phyloP scores from a whole-genome alignment of 2,888 invertebrate species.

The Nipponacmea schrenckii region DNA sequence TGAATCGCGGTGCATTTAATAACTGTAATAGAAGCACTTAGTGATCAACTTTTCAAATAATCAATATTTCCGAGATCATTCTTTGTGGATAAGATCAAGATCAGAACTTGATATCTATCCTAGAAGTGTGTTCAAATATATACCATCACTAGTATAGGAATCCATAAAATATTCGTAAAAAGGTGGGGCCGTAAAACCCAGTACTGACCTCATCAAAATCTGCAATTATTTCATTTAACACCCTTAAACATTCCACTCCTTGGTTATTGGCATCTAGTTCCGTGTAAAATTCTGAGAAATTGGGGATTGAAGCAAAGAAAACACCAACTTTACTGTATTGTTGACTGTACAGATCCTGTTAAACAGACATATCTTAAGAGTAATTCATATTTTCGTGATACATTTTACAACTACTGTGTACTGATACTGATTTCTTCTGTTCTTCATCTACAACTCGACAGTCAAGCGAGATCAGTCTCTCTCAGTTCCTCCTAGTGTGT shows the following conservation, averaged over 20 bases:
- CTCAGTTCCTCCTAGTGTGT: no score
- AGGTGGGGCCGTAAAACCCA: no score
- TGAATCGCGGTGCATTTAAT: slow-evolving; percentile 85
- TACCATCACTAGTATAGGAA: no score
- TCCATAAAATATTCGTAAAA: no score
- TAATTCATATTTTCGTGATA: background rate
- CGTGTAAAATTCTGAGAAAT: slow-evolving; percentile 93
- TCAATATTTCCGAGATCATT: background rate
- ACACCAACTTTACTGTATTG: slow-evolving; percentile 91
- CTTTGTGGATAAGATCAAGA: background rate
- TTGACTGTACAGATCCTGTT: slow-evolving; percentile 90
- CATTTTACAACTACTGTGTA: background rate
- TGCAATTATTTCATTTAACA: slow-evolving; percentile 91
- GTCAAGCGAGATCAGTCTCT: no score
- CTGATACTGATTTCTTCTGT: no score
- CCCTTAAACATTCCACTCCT: slow-evolving; percentile 86
- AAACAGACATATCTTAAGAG: background rate
- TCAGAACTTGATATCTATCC: background rate
- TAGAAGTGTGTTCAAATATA: no score
- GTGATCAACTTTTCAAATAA: no score
- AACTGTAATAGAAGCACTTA: slow-evolving; percentile 71
- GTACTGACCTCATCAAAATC: slow-evolving; percentile 86
- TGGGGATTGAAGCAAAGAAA: slow-evolving; percentile 91
- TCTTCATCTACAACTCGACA: no score
- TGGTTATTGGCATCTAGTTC: slow-evolving; percentile 92